These are phyloP conservation scores for Labrus mixtus DNA, from an alignment of 2,113 vertebrate species.

Conservation along the genomic window DNA sequence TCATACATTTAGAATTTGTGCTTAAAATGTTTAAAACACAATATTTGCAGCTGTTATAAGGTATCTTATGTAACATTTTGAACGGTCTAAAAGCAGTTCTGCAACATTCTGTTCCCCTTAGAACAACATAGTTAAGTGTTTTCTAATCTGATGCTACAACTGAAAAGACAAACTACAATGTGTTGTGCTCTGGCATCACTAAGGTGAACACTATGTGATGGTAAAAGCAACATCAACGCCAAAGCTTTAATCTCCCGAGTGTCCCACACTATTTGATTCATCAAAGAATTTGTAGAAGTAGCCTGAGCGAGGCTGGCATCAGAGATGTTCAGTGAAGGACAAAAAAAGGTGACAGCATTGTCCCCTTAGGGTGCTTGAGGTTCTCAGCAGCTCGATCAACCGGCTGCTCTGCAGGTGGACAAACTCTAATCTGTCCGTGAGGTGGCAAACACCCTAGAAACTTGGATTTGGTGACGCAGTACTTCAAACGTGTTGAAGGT, in stretches of 20 bases:
- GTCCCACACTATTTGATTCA: background rate
- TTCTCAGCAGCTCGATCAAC: background rate
- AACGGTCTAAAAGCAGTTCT: background rate
- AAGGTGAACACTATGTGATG: too few relatives aligned
- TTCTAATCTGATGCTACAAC: too few relatives aligned
- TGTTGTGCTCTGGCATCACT: background rate
- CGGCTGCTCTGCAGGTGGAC: slow-evolving; percentile 6
- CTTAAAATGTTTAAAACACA: slow-evolving; percentile 1
- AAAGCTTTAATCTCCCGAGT: background rate
- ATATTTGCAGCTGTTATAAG: background rate
- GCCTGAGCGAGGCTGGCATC: background rate
- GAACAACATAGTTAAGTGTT: too few relatives aligned
- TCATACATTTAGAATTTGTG: background rate
- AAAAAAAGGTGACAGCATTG: background rate
- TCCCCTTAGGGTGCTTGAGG: background rate
- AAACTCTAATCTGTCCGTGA: background rate
- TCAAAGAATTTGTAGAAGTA: background rate
- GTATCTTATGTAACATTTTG: background rate
- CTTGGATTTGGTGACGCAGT: background rate
- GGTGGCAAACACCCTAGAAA: background rate
- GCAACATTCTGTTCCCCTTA: background rate
- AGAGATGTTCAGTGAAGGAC: slow-evolving; percentile 1
- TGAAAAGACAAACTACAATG: too few relatives aligned
- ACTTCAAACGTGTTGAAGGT: background rate
- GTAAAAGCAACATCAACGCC: background rate